Evolutionary conservation across 2,888 invertebrate genomes (phyloP).

Genomic region (Abrostola tripartita): DNA sequence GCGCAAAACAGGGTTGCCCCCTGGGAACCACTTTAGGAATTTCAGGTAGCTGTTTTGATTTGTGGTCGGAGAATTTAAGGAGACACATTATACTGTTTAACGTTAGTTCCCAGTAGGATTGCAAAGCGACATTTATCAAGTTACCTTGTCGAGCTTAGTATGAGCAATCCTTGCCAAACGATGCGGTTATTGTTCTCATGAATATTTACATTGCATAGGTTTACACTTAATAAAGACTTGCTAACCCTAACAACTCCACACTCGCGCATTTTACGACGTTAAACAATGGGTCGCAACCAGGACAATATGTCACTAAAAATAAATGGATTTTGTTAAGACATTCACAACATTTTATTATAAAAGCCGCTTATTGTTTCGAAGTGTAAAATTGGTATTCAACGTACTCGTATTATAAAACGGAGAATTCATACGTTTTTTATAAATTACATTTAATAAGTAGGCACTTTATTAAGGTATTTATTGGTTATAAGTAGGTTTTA

Average conservation of each 20-base stretch:
- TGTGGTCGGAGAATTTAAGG: conserved; percentile 46
- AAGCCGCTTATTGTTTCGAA: conserved; percentile 56
- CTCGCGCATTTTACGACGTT: conserved; percentile 65
- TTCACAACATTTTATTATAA: conserved; percentile 59
- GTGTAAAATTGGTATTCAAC: conserved; percentile 55
- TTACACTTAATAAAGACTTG: conserved; percentile 41
- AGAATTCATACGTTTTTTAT: conserved; percentile 42
- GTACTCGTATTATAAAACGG: conserved; percentile 36
- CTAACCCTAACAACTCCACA: conserved; percentile 65
- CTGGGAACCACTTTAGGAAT: conserved; percentile 46
- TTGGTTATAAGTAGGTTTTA: conserved; percentile 1
- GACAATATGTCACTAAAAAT: conserved; percentile 78
- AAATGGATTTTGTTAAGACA: conserved; percentile 68
- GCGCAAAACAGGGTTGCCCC: conserved; percentile 50
- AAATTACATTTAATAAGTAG: conserved; percentile 44
- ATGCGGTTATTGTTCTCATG: conserved; percentile 45
- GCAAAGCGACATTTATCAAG: conserved; percentile 5
- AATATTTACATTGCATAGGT: conserved; percentile 47
- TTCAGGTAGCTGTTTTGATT: conserved; percentile 25
- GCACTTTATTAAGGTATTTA: conserved; percentile 1
- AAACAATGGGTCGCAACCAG: conserved; percentile 77
- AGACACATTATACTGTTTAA: conserved; percentile 10
- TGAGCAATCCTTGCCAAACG: conserved; percentile 40
- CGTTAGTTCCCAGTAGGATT: conserved; percentile 17
- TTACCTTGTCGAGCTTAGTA: conserved; percentile 23